Base-by-base conservation (phyloP, 2,113 vertebrate species). In the Tetrax tetrax region DNA sequence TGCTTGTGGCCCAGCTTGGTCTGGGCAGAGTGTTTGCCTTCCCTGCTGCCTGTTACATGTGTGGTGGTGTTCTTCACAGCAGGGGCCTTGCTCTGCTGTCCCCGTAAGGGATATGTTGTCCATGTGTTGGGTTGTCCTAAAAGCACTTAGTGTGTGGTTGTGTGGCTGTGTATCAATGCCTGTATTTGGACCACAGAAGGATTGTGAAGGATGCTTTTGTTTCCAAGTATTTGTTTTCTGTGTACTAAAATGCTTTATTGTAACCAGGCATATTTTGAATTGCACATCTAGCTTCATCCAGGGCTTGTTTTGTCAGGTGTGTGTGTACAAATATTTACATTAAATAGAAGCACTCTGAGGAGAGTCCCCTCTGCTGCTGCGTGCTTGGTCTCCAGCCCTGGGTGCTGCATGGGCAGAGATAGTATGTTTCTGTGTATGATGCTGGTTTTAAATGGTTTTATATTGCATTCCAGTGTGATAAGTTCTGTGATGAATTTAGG, bases 1-100 rank as follows among this genome's bases (percentile, higher is more conserved):
- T 74, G 19, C 3, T 4, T 27, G 37, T 27, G 41, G 45, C 2
- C 4, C 6, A 25, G 43, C 19, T 43, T n/a, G 1, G 6, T 15
- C 6, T 1, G 2, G 43, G 63, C 20, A 33, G 16, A 0, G 0
- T 9, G 54, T 37, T 38, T 10, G 4, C 3, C 27, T 5, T 29
- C 27, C 10, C 38, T 74, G 54, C 38, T 74, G 6, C 8, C 12
- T 57, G 45, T 9, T 29, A 18, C 14, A 0, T n/a, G 54, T 0
- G 0, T 29, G 22, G 11, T 47, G 13, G 14, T 14, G 29, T 48
- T 35, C 33, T 74, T 57, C 5, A 4, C 11, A 53, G 48, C 6
- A 10, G 33, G 23, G 27, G 2, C 18, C 81, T n/a, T 19, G 7
- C 7, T 65, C 29, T 65, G 50, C n/a, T 45, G 6, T 45, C 5